Conservation (phyloP, 1,140 invertebrate species). For the Diabrotica undecimpunctata region DNA sequence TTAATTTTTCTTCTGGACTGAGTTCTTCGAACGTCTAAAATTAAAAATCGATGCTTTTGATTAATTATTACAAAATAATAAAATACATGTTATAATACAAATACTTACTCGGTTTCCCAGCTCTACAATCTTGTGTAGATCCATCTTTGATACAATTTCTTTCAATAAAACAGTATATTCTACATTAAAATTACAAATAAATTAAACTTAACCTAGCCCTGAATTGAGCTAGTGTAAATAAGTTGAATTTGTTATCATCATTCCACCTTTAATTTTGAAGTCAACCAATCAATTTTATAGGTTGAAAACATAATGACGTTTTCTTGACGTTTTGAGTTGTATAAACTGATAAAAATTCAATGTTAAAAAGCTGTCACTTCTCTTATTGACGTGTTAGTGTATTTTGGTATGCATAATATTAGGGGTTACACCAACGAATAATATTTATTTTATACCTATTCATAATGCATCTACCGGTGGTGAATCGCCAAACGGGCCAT, state of each 20-base stretch:
- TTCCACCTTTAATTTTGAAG: background rate
- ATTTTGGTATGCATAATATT: too few species aligned
- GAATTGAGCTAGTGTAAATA: background rate
- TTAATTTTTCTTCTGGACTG: conserved; percentile 65
- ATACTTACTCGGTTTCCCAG: conserved; percentile 56
- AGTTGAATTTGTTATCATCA: background rate
- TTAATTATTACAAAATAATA: conserved; percentile 15
- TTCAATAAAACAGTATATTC: background rate
- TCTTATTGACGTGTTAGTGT: too few species aligned
- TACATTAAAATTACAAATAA: background rate
- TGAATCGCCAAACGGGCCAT: too few species aligned
- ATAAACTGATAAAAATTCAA: too few species aligned
- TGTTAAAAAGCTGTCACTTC: too few species aligned
- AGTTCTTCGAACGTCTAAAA: conserved; percentile 67
- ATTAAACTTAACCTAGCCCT: background rate
- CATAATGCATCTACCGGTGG: too few species aligned
- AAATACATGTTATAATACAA: conserved; percentile 14
- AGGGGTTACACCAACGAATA: too few species aligned
- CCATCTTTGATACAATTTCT: conserved; percentile 33
- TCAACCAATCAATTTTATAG: background rate
- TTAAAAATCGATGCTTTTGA: conserved; percentile 23
- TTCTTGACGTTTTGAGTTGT: too few species aligned
- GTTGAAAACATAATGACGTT: too few species aligned
- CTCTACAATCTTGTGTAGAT: conserved; percentile 60
- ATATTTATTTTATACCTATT: too few species aligned